Conservation (phyloP, 2,797 vertebrate species). For the Sebastes variabilis region DNA sequence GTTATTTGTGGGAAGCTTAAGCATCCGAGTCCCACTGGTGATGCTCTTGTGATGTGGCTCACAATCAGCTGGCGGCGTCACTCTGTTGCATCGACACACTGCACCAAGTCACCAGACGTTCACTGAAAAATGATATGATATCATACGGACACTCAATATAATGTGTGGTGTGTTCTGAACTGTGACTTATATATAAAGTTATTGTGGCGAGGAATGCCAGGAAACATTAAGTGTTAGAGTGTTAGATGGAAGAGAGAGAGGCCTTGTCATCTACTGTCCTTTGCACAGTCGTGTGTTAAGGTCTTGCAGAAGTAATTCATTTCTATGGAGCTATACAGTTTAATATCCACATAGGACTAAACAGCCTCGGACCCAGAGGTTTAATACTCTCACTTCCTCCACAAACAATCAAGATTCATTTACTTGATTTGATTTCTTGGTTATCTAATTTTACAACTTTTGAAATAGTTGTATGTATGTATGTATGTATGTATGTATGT, state of each 20-base stretch:
- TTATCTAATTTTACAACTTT: not conserved
- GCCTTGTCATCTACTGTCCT: not conserved
- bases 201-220: not conserved
- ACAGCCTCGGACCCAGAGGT: too few relatives aligned
- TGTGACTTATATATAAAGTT: not conserved
- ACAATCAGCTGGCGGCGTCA: too few relatives aligned
- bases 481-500: not conserved
- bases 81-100: too few relatives aligned
- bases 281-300: not conserved
- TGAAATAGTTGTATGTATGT: not conserved
- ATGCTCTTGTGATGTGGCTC: not conserved
- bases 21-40: not conserved
- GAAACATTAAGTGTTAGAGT: not conserved
- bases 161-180: not conserved
- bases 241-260: not conserved
- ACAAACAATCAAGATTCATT: not conserved
- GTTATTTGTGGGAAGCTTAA: not conserved
- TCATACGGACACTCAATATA: not conserved
- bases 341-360: too few relatives aligned
- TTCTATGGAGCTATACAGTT: not conserved
- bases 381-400: not conserved
- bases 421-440: not conserved
- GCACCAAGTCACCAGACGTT: not conserved
- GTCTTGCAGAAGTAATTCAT: not conserved
- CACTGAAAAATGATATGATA: not conserved